Evolutionary conservation across 2,888 invertebrate species (phyloP).

Genomic region (Clusia tigrina): DNA sequence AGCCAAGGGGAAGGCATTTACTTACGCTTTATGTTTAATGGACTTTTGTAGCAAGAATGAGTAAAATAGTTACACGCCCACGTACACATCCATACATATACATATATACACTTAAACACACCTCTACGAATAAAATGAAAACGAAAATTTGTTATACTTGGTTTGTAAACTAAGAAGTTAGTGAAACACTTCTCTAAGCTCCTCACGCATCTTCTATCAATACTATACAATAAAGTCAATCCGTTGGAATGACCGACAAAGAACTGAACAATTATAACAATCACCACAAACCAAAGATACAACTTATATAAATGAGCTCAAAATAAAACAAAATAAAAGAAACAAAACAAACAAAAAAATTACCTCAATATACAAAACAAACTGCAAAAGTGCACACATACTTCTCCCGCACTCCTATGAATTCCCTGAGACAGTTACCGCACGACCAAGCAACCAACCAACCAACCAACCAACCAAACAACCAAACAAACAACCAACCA

Average conservation of each 20-base stretch:
- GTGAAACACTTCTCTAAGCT: no score
- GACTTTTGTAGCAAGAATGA: not conserved
- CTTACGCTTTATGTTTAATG: conserved; percentile 44
- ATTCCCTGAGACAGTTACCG: no score
- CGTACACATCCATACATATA: not conserved
- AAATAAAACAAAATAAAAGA: not conserved
- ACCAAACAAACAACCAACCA: not conserved
- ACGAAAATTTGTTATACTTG: not conserved
- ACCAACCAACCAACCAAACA: no score
- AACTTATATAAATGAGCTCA: no score
- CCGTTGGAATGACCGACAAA: no score
- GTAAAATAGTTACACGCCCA: not conserved
- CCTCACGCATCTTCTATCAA: no score
- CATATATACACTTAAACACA: not conserved
- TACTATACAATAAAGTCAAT: no score
- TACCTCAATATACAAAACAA: not conserved
- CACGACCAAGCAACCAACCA: no score
- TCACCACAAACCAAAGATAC: no score
- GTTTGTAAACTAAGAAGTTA: not conserved
- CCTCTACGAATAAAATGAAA: not conserved
- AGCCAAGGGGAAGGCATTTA: conserved; percentile 51
- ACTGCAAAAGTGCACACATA: not conserved
- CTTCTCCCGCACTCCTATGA: no score
- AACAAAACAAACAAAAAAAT: not conserved
- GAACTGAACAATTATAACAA: no score